phyloP scores from a whole-genome alignment of 2,797 vertebrate species.

The Sebastes dallii region DNA sequence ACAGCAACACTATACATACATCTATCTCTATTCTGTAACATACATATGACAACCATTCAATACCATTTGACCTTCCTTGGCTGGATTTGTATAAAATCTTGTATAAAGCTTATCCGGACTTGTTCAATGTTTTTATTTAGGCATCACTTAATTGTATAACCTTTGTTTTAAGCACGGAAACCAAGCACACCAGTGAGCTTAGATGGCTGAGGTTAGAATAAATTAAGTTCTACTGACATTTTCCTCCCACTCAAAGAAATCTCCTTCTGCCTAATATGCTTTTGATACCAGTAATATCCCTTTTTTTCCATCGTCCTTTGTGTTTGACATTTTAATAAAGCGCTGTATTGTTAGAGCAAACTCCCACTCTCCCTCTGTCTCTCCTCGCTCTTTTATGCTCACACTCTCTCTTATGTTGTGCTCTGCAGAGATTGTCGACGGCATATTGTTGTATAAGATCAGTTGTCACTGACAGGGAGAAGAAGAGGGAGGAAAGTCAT shows the following conservation, averaged over 20 bases:
- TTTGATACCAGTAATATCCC: constrained; percentile 63
- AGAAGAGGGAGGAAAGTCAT: constrained; percentile 6
- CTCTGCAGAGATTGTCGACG: constrained; percentile 60
- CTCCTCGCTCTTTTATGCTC: constrained; percentile 52
- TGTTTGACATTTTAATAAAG: constrained; percentile 77
- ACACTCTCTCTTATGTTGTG: constrained; percentile 48
- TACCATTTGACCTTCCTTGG: neutral
- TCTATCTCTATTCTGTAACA: neutral
- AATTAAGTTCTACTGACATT: constrained; percentile 57
- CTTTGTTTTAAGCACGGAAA: constrained; percentile 5
- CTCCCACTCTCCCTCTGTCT: constrained; percentile 64
- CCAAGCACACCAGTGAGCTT: constrained; percentile 12
- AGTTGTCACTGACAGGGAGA: constrained; percentile 46
- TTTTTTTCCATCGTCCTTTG: constrained; percentile 59
- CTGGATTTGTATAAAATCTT: neutral
- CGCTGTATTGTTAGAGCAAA: constrained; percentile 59
- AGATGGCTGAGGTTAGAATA: constrained; percentile 49
- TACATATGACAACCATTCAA: neutral
- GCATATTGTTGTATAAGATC: constrained; percentile 59
- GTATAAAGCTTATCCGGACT: neutral
- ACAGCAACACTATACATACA: neutral
- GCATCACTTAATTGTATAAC: neutral
- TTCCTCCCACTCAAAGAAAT: constrained; percentile 60
- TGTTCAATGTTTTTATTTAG: neutral
- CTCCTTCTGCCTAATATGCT: constrained; percentile 63